A percentile compares a stretch with the other conserved stretches of the same genome.
Conservation (phyloP, 1,140 invertebrate genomes). For the Tetramorium simillimum region DNA sequence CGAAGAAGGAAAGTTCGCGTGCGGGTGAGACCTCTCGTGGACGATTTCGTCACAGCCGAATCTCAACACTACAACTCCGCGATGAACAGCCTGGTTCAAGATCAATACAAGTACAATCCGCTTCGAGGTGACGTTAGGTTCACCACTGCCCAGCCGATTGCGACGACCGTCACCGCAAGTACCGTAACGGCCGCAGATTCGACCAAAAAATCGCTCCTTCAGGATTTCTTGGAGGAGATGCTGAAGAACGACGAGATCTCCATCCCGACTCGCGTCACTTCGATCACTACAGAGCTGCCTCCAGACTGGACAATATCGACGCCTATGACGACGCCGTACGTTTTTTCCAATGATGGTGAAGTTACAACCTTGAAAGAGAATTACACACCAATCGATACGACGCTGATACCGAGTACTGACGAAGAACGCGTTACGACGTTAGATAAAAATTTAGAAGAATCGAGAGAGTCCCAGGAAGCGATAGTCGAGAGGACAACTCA, state of each 20-base stretch:
- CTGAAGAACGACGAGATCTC: constrained; percentile 66
- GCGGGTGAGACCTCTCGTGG: constrained; percentile 77
- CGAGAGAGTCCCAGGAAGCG: neutral
- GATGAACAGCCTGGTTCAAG: constrained; percentile 76
- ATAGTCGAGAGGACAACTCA: neutral
- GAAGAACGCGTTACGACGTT: constrained; percentile 22
- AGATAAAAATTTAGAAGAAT: constrained; percentile 14
- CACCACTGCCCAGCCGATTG: constrained; percentile 14
- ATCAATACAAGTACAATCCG: constrained; percentile 66
- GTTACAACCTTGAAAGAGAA: constrained; percentile 47
- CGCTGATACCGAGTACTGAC: constrained; percentile 1
- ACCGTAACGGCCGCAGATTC: constrained; percentile 3
- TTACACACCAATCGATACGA: neutral
- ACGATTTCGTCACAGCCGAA: constrained; percentile 82
- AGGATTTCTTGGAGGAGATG: constrained; percentile 73
- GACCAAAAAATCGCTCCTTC: constrained; percentile 61
- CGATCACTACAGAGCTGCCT: constrained; percentile 48
- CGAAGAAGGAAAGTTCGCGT: constrained; percentile 80
- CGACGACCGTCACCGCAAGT: constrained; percentile 19
- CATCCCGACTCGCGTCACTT: neutral
- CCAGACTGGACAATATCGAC: constrained; percentile 63
- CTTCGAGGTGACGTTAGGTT: constrained; percentile 23
- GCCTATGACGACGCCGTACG: constrained; percentile 36
- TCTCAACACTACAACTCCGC: constrained; percentile 80
- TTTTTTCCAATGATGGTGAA: constrained; percentile 38